Conservation (phyloP, 2,797 vertebrate species). For the Hypotaenidia okinawae region DNA sequence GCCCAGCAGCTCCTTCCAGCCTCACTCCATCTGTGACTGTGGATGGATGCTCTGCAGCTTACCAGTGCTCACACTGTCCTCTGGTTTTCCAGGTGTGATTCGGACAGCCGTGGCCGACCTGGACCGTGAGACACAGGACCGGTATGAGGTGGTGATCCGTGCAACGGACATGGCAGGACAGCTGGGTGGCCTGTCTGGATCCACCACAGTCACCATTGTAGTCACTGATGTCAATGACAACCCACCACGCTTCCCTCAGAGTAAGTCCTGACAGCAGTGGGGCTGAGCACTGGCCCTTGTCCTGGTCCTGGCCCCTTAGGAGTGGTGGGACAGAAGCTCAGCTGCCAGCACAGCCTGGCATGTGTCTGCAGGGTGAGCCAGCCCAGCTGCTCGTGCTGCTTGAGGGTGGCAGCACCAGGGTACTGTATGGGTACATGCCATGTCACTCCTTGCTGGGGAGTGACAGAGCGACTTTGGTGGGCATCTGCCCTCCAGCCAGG, state of each 20-base stretch:
- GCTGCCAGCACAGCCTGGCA: neutral
- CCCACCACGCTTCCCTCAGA: conserved; percentile 95
- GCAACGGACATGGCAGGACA: conserved; percentile 99
- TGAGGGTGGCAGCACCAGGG: neutral
- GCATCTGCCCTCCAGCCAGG: too few relatives aligned
- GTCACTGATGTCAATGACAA: conserved; percentile 99
- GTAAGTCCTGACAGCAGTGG: conserved; percentile 72
- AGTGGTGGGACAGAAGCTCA: neutral
- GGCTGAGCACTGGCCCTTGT: fast-evolving
- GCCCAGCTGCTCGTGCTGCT: neutral
- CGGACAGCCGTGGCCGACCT: conserved; percentile 95
- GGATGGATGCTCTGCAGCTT: neutral
- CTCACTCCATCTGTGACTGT: fast-evolving
- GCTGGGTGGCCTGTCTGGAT: conserved; percentile 96
- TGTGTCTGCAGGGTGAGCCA: neutral
- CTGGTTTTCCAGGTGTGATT: conserved; percentile 86
- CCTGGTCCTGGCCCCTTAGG: neutral
- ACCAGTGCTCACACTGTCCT: neutral
- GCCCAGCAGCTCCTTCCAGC: neutral
- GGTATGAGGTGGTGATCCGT: conserved; percentile 96
- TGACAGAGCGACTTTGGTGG: too few relatives aligned
- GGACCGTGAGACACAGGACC: conserved; percentile 95
- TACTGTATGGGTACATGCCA: fast-evolving
- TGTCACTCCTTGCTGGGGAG: neutral
- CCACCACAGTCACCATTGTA: conserved; percentile 97